Base-by-base conservation (phyloP, 2,888 invertebrate genomes). In the Calephelis perditalis region DNA sequence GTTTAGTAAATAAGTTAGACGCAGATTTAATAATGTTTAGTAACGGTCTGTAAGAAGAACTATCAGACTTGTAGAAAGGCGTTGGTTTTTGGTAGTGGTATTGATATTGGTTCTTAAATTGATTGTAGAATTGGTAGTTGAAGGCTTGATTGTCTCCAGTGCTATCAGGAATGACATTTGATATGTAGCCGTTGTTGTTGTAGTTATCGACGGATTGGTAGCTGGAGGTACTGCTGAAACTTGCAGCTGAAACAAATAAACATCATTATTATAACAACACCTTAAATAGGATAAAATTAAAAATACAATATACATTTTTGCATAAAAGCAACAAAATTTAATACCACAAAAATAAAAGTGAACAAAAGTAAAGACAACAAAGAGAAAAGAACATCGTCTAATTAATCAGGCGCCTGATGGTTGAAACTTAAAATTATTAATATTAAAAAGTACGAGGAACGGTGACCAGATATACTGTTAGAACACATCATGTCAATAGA, bases 151-250 rank as follows among this genome's bases (percentile, higher is more conserved):
- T 73, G 64, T 85, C 84, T 64, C 79, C 82, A 65, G 86, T 80
- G 86, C 91, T 92, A 83, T 90, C 92, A 71, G 88, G 86, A 74
- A 90, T 92, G 80, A 83, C 84, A 70, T 92, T 92, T 73, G 91
- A 91, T 76, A 91, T 90, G 77, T 86, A 91, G 75, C 78, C 82
- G 75, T 89, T 88, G 67, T 82, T 79, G 54, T 70, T 67, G 44
- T 57, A 59, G 76, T 85, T 86, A 70, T 86, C 81, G 63, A 80
- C 79, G 58, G 77, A 77, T 71, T 85, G 83, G 74, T 84, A 88
- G 68, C 82, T 82, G 57, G 87, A 77, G 59, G 88, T 82, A 62
- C 85, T 73, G 59, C 86, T 84, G 73, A 74, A 91, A 71, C 83
- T 79, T 68, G 82, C 77, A 64, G 86, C 90, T 89, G 82, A 68